A percentile compares a stretch with the other conserved stretches of the same genome.
Evolutionary conservation across 1,140 invertebrate species (phyloP).

Genomic region (Stegodyphus mimosarum): DNA sequence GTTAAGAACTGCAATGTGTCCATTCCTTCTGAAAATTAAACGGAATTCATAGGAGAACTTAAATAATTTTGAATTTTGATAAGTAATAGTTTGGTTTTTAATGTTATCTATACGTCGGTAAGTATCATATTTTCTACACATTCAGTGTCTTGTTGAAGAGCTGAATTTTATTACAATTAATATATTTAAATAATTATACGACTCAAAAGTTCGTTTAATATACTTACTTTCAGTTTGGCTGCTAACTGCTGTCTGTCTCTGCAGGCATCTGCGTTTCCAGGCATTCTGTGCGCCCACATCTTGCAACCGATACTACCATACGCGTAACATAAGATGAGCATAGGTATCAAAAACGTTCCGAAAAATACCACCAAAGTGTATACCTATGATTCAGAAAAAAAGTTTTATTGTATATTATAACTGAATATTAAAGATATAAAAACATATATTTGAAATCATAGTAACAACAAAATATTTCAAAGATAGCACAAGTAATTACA

Average conservation of each 20-base stretch:
- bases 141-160: no score
- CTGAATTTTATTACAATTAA: no score
- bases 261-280: slow-evolving; percentile 70
- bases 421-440: neutral
- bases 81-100: no score
- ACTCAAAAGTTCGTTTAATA: no score
- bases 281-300: slow-evolving; percentile 69
- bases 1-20: no score
- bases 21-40: no score
- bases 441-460: neutral
- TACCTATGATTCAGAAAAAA: slow-evolving; percentile 20
- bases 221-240: slow-evolving; percentile 71
- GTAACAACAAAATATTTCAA: neutral
- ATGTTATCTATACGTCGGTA: no score
- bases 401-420: neutral
- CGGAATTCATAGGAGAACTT: no score
- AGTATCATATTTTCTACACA: no score
- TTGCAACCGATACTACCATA: slow-evolving; percentile 69
- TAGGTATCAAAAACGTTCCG: slow-evolving; percentile 71
- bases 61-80: no score
- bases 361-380: slow-evolving; percentile 70
- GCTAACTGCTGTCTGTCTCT: slow-evolving; percentile 70
- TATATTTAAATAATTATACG: no score
- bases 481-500: neutral
- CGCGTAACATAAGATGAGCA: slow-evolving; percentile 69